Base-by-base conservation (phyloP, 2,113 vertebrate species). In the Trinectes maculatus region DNA sequence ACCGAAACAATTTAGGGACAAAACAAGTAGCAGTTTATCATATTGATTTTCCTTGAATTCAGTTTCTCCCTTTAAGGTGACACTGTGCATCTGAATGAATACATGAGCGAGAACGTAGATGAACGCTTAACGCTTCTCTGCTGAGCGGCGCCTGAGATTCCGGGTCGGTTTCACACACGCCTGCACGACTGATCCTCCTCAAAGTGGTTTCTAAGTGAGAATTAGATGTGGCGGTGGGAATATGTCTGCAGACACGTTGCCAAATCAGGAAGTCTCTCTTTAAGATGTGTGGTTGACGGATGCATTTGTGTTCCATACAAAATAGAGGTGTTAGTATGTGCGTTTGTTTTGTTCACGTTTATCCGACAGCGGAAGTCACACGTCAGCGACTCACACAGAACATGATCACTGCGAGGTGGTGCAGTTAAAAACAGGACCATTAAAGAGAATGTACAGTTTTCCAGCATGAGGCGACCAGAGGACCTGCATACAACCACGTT, bases 1-100 rank as follows among this genome's bases (percentile, higher is more conserved):
- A 93, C 91, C 66, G 89, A 93, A 94, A 92, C 92, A 93, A 94
- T 94, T 93, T 93, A 90, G 86, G 89, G 89, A 89, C 91, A 92
- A 93, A 92, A 93, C 90, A 93, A 91, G 92, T 91, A 88, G 91
- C 91, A 92, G 88, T 93, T 94, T 93, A 92, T 93, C 93, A 92
- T 93, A 94, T 94, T 84, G 92, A 94, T 93, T 92, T 91, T 90
- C 74, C 51, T 77, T 89, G 85, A 89, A 91, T 89, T 90, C 89
- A 72, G 85, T 84, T 87, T 87, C 85, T 91, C 80, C 79, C 84
- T 87, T 90, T 87, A 89, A 89, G 88, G 86, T 91, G 91, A 90
- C 89, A 84, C 79, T 31, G 68, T 67, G 86, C 78, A 79, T 77
- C 74, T 80, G 87, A 89, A 88, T 76, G 85, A 89, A 84, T 84